These are phyloP conservation scores for Alligator mississippiensis DNA, from an alignment of 2,113 vertebrate genomes.

Conservation along the genomic window DNA sequence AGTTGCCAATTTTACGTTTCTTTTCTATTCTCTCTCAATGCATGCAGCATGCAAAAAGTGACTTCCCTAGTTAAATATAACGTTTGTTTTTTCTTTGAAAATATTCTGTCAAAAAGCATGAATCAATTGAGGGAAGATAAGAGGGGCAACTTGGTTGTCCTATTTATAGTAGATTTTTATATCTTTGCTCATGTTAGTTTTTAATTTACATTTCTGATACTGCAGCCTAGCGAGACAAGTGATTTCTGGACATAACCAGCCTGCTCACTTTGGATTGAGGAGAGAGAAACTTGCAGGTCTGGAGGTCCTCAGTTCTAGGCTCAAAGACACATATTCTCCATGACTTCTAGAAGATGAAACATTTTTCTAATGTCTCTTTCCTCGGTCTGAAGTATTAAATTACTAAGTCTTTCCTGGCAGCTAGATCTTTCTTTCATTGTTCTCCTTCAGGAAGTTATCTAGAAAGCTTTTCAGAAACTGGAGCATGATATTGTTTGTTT, in stretches of 20 bases:
- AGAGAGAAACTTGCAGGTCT: neutral
- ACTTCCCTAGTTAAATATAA: neutral
- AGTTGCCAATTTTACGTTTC: neutral
- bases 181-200: neutral
- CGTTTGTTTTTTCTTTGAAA: neutral
- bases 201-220: neutral
- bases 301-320: neutral
- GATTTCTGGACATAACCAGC: neutral
- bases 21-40: neutral
- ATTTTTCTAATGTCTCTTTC: neutral
- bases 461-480: neutral
- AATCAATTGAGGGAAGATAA: neutral
- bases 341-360: neutral
- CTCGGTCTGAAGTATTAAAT: neutral
- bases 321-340: neutral
- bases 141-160: neutral
- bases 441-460: neutral
- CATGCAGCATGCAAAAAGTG: neutral
- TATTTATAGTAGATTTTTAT: neutral
- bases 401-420: neutral
- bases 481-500: neutral
- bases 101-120: neutral
- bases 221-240: neutral
- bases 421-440: neutral
- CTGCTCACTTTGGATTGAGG: neutral